Evolutionary conservation across 2,888 invertebrate species (phyloP), one percentile per base, ranked within the genome.

Genomic region (Tachina grossa): DNA sequence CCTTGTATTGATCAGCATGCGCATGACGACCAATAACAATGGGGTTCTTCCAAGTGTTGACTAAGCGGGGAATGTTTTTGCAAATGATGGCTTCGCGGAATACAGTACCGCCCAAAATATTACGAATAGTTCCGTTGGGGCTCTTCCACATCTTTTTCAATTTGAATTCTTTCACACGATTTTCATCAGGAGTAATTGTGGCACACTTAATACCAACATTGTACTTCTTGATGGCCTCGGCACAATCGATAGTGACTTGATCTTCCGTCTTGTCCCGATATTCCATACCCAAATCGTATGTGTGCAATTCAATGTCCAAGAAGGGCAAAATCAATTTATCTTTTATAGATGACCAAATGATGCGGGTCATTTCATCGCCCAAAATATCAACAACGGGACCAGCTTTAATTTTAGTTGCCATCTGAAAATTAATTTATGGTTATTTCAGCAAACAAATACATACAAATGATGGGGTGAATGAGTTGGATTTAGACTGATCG

Each of bases 121-220:
- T 97, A 92, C 97, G 95, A 87, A 97, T 97, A 5, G 97, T 97
- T 72, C 97, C 97, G 90, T 97, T 97, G 0, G 97, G 97, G 69
- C 97, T 97, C 92, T 96, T 97, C 97, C 97, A 97, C 97, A 97
- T 97, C 92, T 97, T 94, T 91, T 97, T 97, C 88, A 97, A 92
- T 2, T 97, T 96, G 91, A 97, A 97, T 92, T 97, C 97, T 93
- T 97, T 96, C 0, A 99, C 98, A 91, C 99, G 94, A 51, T 97
- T 97, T 93, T 99, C 99, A 92, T 99, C 99, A 1, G 99, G 99
- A 0, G 99, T 99, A 87, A 99, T 99, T 3, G 99, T 97, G 39
- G 99, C 99, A 93, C 99, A 99, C 93, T 99, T 99, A 88, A 99
- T 97, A 57, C 99, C 99, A 71, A 99, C 99, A 93, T 98, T 98